Evolutionary conservation across 2,888 invertebrate genomes (phyloP).

Genomic region (Homarus gammarus): DNA sequence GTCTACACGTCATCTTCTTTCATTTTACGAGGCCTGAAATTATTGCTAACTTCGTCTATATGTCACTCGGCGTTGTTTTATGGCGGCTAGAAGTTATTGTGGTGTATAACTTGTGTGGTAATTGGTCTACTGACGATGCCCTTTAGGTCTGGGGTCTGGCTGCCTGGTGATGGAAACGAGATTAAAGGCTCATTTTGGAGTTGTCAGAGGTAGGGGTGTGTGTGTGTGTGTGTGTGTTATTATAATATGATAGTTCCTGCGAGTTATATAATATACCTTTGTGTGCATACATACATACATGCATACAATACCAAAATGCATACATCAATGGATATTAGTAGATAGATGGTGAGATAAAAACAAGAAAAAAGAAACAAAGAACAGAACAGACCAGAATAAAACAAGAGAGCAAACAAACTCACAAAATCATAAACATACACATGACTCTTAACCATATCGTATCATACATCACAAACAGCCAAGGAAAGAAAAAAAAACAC

Average conservation of each 20-base stretch:
- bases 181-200: not conserved
- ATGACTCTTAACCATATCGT: too few species aligned
- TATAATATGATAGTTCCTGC: too few species aligned
- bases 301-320: too few species aligned
- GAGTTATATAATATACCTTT: not conserved
- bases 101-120: not conserved
- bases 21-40: constrained; percentile 46
- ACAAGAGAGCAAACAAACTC: too few species aligned
- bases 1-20: constrained; percentile 35
- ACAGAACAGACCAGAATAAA: too few species aligned
- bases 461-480: too few species aligned
- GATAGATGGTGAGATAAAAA: too few species aligned
- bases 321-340: too few species aligned
- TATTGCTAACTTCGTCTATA: constrained; percentile 32
- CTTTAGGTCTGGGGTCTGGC: too few species aligned
- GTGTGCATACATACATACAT: not conserved
- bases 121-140: not conserved
- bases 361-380: too few species aligned
- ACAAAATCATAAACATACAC: too few species aligned
- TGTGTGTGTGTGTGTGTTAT: constrained; percentile 1
- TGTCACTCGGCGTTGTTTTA: constrained; percentile 29
- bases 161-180: not conserved
- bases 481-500: too few species aligned
- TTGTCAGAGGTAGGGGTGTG: not conserved
- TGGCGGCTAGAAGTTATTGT: not conserved